Conservation (phyloP, 2,797 vertebrate species). For the Karalla daura region DNA sequence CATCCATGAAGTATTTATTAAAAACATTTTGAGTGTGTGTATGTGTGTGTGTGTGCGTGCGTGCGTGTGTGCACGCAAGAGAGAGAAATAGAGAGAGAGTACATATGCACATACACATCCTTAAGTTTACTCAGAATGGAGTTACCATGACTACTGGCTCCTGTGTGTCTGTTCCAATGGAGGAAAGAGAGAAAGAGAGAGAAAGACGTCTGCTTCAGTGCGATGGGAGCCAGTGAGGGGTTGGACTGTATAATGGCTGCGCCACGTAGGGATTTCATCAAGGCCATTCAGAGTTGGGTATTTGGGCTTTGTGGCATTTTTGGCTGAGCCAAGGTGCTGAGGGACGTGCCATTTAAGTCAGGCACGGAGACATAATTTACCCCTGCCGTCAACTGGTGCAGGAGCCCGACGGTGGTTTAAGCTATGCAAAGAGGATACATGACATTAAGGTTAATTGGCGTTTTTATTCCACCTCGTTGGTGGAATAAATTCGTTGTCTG, state of each 20-base stretch:
- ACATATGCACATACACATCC: conserved; percentile 57
- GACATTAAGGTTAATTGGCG: conserved; percentile 30
- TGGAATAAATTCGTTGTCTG: neutral
- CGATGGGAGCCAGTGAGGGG: conserved; percentile 49
- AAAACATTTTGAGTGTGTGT: conserved; percentile 39
- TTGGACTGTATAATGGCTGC: conserved; percentile 72
- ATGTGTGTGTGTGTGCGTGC: conserved; percentile 31
- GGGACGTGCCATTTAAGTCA: conserved; percentile 58
- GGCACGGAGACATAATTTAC: conserved; percentile 33
- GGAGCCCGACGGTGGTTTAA: conserved; percentile 29
- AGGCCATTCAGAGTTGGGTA: conserved; percentile 76
- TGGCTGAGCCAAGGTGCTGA: conserved; percentile 44
- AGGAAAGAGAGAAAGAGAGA: conserved; percentile 31
- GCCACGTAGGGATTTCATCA: conserved; percentile 80
- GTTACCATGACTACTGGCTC: conserved; percentile 85
- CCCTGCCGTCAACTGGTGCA: conserved; percentile 24
- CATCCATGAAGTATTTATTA: conserved; percentile 70
- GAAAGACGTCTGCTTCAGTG: conserved; percentile 47
- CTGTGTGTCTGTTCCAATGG: conserved; percentile 71
- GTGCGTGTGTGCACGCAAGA: conserved; percentile 19
- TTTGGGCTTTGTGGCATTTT: conserved; percentile 64
- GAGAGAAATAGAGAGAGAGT: too few species aligned
- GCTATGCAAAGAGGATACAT: conserved; percentile 26
- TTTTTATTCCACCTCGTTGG: conserved; percentile 24
- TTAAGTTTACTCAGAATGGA: conserved; percentile 77